Evolutionary conservation across 2,797 vertebrate species (phyloP).

Genomic region (Melanogrammus aeglefinus): DNA sequence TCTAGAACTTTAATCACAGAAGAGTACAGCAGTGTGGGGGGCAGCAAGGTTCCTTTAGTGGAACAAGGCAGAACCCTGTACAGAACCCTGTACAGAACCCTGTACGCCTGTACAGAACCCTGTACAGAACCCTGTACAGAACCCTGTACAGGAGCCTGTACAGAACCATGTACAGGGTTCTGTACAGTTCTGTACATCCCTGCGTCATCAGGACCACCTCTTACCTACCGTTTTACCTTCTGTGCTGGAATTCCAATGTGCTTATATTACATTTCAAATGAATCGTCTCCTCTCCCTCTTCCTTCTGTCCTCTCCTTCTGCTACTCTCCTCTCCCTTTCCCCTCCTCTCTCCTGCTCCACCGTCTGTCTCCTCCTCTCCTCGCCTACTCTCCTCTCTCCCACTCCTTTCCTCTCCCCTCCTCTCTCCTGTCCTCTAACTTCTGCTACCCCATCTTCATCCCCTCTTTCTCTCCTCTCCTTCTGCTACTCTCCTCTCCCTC

Average conservation of each 20-base stretch:
- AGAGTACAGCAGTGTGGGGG: no score
- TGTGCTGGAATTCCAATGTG: background rate
- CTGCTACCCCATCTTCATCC: background rate
- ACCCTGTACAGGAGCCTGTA: background rate
- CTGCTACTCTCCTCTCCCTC: background rate
- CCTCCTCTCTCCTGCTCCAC: constrained; percentile 27
- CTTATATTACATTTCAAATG: background rate
- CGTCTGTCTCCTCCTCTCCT: background rate
- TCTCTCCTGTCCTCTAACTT: background rate
- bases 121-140: background rate
- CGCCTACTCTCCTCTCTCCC: constrained; percentile 8
- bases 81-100: no score
- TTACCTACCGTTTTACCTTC: background rate
- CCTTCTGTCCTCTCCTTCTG: background rate
- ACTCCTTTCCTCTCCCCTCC: background rate
- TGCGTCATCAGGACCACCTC: no score
- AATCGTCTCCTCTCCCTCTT: constrained; percentile 28
- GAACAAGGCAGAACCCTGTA: background rate
- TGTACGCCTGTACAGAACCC: no score
- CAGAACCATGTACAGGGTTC: no score
- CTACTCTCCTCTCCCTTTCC: constrained; percentile 12
- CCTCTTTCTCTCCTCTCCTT: background rate
- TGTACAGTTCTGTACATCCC: no score
- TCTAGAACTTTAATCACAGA: no score
- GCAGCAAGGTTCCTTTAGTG: background rate